Evolutionary conservation across 2,113 vertebrate genomes (phyloP).

Genomic region (Microcebus murinus): DNA sequence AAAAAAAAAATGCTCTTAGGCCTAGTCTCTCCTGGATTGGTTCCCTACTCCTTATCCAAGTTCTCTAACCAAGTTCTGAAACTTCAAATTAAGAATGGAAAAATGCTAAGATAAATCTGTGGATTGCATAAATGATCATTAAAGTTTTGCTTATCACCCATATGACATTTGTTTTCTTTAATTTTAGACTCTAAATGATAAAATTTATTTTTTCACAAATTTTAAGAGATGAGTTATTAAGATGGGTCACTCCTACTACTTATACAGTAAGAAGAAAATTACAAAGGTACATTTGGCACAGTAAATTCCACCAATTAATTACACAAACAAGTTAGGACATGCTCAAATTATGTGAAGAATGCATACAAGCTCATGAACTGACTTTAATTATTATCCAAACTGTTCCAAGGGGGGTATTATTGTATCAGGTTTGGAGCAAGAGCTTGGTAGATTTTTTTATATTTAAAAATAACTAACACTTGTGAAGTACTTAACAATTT

Average conservation of each 20-base stretch:
- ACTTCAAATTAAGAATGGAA: conserved; percentile 9
- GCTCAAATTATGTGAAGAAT: conserved; percentile 60
- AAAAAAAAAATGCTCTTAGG: not conserved
- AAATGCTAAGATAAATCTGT: not conserved
- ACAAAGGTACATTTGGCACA: conserved; percentile 6
- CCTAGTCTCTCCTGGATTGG: not conserved
- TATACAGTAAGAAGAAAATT: conserved; percentile 41
- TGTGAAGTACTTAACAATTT: conserved; percentile 34
- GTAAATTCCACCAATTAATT: conserved; percentile 50
- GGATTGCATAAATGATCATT: not conserved
- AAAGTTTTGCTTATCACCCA: not conserved
- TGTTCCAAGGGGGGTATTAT: conserved; percentile 21
- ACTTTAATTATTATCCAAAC: conserved; percentile 60
- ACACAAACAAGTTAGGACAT: conserved; percentile 51
- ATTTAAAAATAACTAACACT: conserved; percentile 61
- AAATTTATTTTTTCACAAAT: not conserved
- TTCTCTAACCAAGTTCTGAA: not conserved
- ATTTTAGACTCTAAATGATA: conserved; percentile 16
- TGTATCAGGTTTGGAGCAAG: conserved; percentile 39
- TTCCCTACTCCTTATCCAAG: not conserved
- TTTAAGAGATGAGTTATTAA: not conserved
- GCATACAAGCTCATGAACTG: conserved; percentile 16
- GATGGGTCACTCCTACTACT: not conserved
- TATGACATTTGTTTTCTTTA: not conserved
- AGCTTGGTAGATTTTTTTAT: not conserved